Percentiles rank a stretch among this genome's conserved stretches.
Evolutionary conservation across 2,888 invertebrate genomes (phyloP).

Genomic region (Notodonta ziczac): DNA sequence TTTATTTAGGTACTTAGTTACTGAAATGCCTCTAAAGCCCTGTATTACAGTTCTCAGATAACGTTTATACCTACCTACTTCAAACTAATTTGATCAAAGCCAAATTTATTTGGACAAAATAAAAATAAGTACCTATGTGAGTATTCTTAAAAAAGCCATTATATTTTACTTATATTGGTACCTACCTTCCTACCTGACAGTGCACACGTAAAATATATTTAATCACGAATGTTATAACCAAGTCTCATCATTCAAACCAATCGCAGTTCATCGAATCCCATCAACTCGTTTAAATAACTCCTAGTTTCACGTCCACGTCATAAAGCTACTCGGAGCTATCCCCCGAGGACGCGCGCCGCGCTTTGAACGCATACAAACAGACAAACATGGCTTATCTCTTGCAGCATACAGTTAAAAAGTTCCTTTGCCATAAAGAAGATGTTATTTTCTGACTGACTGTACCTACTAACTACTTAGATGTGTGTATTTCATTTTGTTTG

Average conservation of each 20-base stretch:
- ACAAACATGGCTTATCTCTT: slow-evolving; percentile 1
- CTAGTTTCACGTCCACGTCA: not conserved
- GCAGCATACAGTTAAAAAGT: not conserved
- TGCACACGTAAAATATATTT: no score
- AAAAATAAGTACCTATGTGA: no score
- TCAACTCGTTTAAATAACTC: slow-evolving; percentile 2
- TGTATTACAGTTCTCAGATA: no score
- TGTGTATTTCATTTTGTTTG: not conserved
- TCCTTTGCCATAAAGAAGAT: not conserved
- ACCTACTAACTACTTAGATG: not conserved
- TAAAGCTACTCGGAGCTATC: not conserved
- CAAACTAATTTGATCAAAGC: no score
- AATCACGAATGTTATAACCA: not conserved
- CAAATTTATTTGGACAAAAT: no score
- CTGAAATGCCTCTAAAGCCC: no score
- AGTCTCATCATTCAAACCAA: not conserved
- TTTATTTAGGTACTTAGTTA: no score
- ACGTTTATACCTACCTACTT: no score
- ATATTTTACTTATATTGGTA: no score
- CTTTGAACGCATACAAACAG: slow-evolving; percentile 2
- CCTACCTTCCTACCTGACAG: no score
- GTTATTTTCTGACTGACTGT: not conserved
- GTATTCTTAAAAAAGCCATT: no score
- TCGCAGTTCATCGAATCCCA: not conserved
- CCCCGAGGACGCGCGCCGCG: not conserved